phyloP scores from a whole-genome alignment of 2,888 invertebrate species.

The Pyralis farinalis region DNA sequence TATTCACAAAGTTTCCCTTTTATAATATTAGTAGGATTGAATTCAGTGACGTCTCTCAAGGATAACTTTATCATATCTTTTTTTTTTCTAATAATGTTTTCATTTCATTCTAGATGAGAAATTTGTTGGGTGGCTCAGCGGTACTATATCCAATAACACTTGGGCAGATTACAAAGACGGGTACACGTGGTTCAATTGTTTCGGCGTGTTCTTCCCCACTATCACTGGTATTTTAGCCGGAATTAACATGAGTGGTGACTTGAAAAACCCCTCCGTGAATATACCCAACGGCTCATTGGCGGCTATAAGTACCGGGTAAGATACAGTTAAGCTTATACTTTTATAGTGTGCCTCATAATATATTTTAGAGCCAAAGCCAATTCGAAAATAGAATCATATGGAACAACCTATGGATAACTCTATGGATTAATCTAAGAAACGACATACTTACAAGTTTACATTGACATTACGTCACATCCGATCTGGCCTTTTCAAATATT shows the following conservation, averaged over 20 bases:
- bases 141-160: constrained; percentile 90
- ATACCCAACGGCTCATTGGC: constrained; percentile 97
- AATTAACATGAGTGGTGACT: constrained; percentile 99
- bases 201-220: constrained; percentile 98
- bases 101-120: constrained; percentile 59
- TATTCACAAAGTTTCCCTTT: too few species aligned
- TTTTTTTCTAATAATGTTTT: not conserved
- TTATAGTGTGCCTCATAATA: too few species aligned
- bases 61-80: too few species aligned
- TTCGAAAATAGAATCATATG: too few species aligned
- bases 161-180: constrained; percentile 89
- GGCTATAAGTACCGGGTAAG: constrained; percentile 93
- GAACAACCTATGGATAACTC: too few species aligned
- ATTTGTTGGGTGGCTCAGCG: constrained; percentile 92
- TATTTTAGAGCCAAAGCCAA: too few species aligned
- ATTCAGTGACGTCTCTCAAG: too few species aligned
- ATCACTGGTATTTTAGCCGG: constrained; percentile 98
- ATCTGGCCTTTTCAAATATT: too few species aligned
- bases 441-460: too few species aligned
- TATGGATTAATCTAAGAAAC: too few species aligned
- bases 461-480: too few species aligned
- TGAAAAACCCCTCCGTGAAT: constrained; percentile 93
- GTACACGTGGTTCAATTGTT: constrained; percentile 96
- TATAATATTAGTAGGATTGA: too few species aligned
- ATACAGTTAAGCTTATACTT: constrained; percentile 2